A percentile compares a stretch with the other conserved stretches of the same genome.
Evolutionary conservation across 2,113 vertebrate species (phyloP).

Genomic region (Copsychus sechellarum): DNA sequence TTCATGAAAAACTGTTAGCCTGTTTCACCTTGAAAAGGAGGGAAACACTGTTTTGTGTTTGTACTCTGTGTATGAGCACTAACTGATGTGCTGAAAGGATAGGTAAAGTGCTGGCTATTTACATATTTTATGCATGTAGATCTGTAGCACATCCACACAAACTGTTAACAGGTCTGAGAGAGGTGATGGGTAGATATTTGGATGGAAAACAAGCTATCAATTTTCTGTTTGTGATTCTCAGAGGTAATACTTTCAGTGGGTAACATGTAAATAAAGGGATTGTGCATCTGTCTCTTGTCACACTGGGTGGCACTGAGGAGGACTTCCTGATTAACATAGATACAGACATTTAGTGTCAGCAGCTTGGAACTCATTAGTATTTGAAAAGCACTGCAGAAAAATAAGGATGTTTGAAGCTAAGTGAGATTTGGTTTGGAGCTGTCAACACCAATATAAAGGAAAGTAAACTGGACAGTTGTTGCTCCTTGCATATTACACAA

Average conservation of each 20-base stretch:
- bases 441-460: not conserved
- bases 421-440: not conserved
- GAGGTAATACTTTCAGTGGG: not conserved
- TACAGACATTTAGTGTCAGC: not conserved
- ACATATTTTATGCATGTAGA: fast-evolving
- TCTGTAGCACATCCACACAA: not conserved
- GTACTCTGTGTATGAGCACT: not conserved
- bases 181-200: not conserved
- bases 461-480: not conserved
- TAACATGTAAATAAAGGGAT: not conserved
- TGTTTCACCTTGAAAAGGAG: not conserved
- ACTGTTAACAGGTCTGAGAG: not conserved
- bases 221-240: not conserved
- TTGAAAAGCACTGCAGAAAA: not conserved
- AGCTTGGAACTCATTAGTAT: not conserved
- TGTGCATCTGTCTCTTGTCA: not conserved
- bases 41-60: not conserved
- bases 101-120: fast-evolving
- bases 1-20: not conserved
- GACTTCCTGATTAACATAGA: not conserved
- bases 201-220: not conserved
- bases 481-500: not conserved
- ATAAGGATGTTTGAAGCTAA: not conserved
- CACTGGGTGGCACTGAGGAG: not conserved
- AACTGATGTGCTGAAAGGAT: not conserved